A percentile compares a stretch with the other conserved stretches of the same genome.
Conservation (phyloP, 2,113 vertebrate genomes). For the Brachyistius frenatus region DNA sequence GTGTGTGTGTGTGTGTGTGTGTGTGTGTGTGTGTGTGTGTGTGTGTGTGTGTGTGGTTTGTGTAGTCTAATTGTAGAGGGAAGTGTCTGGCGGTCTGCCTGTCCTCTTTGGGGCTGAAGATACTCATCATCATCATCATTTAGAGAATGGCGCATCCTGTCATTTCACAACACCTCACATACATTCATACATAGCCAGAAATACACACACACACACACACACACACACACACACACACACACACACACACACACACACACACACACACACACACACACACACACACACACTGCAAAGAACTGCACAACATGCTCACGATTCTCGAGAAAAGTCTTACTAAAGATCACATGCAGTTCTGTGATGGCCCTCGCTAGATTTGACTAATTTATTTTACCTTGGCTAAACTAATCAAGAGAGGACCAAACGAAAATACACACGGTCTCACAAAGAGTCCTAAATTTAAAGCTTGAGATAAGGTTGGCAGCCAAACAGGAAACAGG, state of each 20-base stretch:
- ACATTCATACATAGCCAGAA: constrained; percentile 19
- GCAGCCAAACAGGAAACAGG: constrained; percentile 73
- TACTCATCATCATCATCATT: constrained; percentile 54
- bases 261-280: constrained; percentile 13
- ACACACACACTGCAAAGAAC: constrained; percentile 1
- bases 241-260: constrained; percentile 7
- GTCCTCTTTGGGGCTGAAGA: constrained; percentile 43
- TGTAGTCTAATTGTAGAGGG: constrained; percentile 61
- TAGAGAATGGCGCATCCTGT: constrained; percentile 54
- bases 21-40: constrained; percentile 27
- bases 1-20: constrained; percentile 29
- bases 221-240: constrained; percentile 8
- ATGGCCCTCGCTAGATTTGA: constrained; percentile 8
- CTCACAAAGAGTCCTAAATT: constrained; percentile 37
- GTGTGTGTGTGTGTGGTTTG: constrained; percentile 52
- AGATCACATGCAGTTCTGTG: not conserved
- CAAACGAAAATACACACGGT: constrained; percentile 27
- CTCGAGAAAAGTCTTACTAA: not conserved
- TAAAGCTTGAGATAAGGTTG: constrained; percentile 58
- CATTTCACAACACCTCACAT: constrained; percentile 53
- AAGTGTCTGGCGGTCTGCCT: constrained; percentile 50
- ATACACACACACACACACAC: constrained; percentile 29
- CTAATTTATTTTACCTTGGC: constrained; percentile 29
- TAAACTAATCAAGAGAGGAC: constrained; percentile 53
- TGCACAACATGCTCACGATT: not conserved